These are phyloP conservation scores for Drosophila infuscata DNA, from an alignment of 2,888 invertebrate genomes.

Conservation along the genomic window DNA sequence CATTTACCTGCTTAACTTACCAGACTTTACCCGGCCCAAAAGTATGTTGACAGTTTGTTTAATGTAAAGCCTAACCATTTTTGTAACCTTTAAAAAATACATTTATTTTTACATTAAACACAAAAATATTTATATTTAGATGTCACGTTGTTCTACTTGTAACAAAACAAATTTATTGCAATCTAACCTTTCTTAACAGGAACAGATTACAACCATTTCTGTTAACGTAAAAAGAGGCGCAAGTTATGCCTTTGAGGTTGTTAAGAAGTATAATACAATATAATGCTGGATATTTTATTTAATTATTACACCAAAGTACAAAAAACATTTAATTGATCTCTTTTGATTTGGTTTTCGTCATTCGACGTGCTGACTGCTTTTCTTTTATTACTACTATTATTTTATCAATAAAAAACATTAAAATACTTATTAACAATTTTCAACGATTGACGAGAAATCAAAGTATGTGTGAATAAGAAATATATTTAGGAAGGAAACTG, in stretches of 20 bases:
- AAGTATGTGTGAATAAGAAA: neutral
- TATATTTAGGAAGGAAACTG: neutral
- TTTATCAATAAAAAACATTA: neutral
- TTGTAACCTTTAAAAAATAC: neutral
- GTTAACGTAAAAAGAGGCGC: neutral
- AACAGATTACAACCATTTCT: neutral
- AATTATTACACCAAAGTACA: neutral
- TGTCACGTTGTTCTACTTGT: no score
- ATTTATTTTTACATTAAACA: neutral
- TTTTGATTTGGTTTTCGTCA: no score
- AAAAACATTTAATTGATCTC: neutral
- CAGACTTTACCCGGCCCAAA: neutral
- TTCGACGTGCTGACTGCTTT: no score
- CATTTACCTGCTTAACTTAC: neutral
- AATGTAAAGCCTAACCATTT: neutral
- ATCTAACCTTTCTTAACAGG: neutral
- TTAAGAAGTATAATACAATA: neutral
- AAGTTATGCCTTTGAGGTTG: neutral
- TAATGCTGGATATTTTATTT: neutral
- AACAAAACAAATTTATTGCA: neutral
- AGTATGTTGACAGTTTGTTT: neutral
- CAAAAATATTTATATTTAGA: neutral
- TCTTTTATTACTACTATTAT: neutral
- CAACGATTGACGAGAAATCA: neutral
- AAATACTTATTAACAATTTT: neutral